These are phyloP conservation scores for Cyphomyrus discorhynchus DNA, from an alignment of 2,113 vertebrate genomes.

Conservation along the genomic window DNA sequence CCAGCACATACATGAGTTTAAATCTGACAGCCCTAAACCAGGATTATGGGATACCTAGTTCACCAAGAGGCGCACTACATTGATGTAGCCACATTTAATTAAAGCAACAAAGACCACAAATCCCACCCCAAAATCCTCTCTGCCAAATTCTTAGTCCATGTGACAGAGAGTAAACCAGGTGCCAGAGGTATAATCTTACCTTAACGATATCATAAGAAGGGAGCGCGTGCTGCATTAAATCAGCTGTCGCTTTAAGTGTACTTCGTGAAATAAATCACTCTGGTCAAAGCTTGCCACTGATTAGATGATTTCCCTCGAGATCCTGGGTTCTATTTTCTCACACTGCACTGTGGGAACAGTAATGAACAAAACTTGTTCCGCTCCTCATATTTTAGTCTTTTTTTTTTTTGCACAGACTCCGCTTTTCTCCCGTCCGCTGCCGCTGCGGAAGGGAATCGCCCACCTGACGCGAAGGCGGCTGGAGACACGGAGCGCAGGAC, in stretches of 20 bases:
- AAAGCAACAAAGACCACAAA: not conserved
- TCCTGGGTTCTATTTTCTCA: not conserved
- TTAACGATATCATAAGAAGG: not conserved
- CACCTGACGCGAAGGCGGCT: not conserved
- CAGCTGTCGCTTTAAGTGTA: not conserved
- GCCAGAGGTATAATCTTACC: not conserved
- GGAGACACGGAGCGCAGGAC: not conserved
- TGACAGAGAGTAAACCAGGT: not conserved
- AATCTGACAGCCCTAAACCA: not conserved
- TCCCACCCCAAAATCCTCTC: not conserved
- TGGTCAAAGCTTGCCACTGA: constrained; percentile 1
- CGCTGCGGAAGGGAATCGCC: not conserved
- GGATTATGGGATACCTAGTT: not conserved
- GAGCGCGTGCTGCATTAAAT: not conserved
- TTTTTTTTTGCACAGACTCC: not conserved
- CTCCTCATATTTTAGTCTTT: not conserved
- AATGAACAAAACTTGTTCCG: not conserved
- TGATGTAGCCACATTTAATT: constrained; percentile 1
- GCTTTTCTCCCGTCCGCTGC: not conserved
- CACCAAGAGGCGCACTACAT: not conserved
- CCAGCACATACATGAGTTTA: not conserved
- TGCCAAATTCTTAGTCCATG: not conserved
- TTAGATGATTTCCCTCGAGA: not conserved
- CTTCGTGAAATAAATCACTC: not conserved
- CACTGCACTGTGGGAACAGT: not conserved